Conservation (phyloP, 2,797 vertebrate species). For the Otus scops region DNA sequence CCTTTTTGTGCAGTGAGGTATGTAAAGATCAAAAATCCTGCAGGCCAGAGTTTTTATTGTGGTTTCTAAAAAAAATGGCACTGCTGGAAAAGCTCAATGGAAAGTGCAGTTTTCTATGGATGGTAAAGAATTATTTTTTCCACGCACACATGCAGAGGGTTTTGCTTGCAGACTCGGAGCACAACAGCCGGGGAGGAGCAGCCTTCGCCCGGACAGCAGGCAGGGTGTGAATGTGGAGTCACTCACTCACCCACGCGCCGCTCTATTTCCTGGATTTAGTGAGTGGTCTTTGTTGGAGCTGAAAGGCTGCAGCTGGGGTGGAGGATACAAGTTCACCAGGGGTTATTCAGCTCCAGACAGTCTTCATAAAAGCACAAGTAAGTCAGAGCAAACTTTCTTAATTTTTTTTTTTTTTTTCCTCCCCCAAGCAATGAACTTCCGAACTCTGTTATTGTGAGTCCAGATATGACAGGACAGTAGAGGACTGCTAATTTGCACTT, state of each 20-base stretch:
- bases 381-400: slow-evolving; percentile 40
- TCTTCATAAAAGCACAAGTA: slow-evolving; percentile 63
- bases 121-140: background rate
- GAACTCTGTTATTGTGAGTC: slow-evolving; percentile 39
- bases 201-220: background rate
- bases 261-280: slow-evolving; percentile 65
- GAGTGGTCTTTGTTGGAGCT: slow-evolving; percentile 66
- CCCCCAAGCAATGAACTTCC: slow-evolving; percentile 58
- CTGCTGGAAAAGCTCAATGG: slow-evolving; percentile 21
- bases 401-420: background rate
- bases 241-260: slow-evolving; percentile 50
- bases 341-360: slow-evolving; percentile 74
- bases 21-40: slow-evolving; percentile 20
- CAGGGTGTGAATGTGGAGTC: slow-evolving; percentile 38
- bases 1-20: background rate
- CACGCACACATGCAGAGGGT: background rate
- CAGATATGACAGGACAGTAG: slow-evolving; percentile 48
- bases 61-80: slow-evolving; percentile 34
- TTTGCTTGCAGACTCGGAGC: slow-evolving; percentile 14
- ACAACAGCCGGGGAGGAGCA: background rate
- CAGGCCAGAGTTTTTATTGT: slow-evolving; percentile 19
- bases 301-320: slow-evolving; percentile 79
- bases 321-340: slow-evolving; percentile 66
- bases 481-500: slow-evolving; percentile 44
- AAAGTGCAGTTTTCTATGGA: slow-evolving; percentile 17